Evolutionary conservation across 2,888 invertebrate species (phyloP), one percentile per base, ranked within the genome.

Genomic region (Meganola albula): DNA sequence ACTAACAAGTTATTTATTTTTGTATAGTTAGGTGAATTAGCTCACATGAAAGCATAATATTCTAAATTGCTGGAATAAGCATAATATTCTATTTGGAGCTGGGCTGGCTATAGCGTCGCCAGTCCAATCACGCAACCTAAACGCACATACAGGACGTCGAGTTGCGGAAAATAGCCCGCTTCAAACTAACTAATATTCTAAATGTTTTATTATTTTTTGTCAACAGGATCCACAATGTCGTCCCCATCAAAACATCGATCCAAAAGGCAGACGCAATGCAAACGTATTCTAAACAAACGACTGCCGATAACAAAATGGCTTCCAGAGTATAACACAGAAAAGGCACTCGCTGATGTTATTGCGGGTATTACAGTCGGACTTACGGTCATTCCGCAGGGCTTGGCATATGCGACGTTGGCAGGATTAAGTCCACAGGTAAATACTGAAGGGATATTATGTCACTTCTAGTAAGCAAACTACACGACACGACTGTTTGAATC

Each of bases 291-390:
- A 48, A 56, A 74, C 45, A 87, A 88, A 60, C 78, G 90, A 38
- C 58, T 92, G 29, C 92, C 93, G 0, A 88, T 93, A 36, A 58
- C 92, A 7, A 87, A 86, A 61, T 95, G 95, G 95, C 76, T 93
- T 7, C 91, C 92, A 1, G 87, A 89, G 31, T 96, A 96, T 75
- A 90, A 91, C 57, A 86, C 90, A 1, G 90, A 92, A 40, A 92
- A 93, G 70, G 89, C 94, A 1, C 67, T 96, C 31, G 91, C 93
- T 40, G 98, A 98, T 79, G 63, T 93, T 27, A 95, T 98, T 55
- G 97, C 97, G 10, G 97, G 97, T 1, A 84, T 97, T 37, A 97
- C 97, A 1, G 97, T 98, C 1, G 97, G 96, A 0, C 87, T 98
- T 12, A 97, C 96, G 0, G 95, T 97, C 23, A 92, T 98, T 84